Base-by-base conservation (phyloP, 2,113 vertebrate genomes). In the Diphyllodes magnificus region DNA sequence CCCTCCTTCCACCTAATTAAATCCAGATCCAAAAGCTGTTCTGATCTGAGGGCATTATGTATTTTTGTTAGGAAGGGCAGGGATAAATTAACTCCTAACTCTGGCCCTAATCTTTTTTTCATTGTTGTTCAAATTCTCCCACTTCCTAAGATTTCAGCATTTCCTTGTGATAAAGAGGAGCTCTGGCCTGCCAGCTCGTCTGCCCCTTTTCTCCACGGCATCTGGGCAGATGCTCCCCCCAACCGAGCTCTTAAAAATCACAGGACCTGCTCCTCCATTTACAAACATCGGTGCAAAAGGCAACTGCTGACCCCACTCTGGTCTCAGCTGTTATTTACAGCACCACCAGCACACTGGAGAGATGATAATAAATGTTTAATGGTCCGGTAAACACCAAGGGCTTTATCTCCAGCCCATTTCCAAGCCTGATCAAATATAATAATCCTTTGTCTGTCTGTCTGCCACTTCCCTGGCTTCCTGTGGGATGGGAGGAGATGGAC, bases 351-450 rank as follows among this genome's bases (percentile, higher is more conserved):
- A 22, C 19, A 6, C 47, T n/a, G 91, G 69, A 81, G 11, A 71
- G 49, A 90, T 68, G 57, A 75, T 80, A 78, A 92, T 91, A 92
- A 95, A 87, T 61, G 44, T 82, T 93, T 83, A 80, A 91, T 78
- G 70, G 88, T 65, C 92, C 80, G 72, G 72, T 73, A 93, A 92
- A 93, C 90, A 92, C 50, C 82, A 40, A 91, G 78, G 78, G 82
- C 82, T 95, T 93, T 86, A 87, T 64, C 92, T 78, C 31, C 73
- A 86, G 66, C 86, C 86, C 33, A 72, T 79, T 95, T 81, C 76
- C 88, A 83, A 93, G 64, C 77, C 70, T 80, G 72, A 88, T 61
- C 82, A 93, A 93, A 96, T 68, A 63, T 50, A 90, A 90, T 82
- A 88, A 91, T 75, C 76, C 88, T 92, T 59, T 27, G 68, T 66